phyloP scores from a whole-genome alignment of 2,888 invertebrate genomes.

The Eumerus sabulonum region DNA sequence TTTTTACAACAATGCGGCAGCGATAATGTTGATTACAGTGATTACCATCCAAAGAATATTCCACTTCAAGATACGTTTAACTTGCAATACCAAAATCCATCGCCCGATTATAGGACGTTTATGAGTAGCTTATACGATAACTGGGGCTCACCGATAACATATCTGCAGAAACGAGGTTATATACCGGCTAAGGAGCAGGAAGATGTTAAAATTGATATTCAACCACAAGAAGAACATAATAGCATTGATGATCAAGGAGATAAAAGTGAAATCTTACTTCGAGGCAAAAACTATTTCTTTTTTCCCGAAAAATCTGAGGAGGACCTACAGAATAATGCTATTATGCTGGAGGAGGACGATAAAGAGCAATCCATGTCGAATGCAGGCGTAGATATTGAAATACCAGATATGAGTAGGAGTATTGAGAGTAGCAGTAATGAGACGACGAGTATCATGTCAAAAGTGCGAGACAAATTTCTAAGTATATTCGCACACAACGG shows the following conservation, averaged over 20 bases:
- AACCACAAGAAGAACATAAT: neutral
- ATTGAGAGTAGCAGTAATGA: conserved; percentile 10
- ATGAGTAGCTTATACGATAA: conserved; percentile 34
- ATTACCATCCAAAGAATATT: conserved; percentile 41
- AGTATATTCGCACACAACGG: conserved; percentile 63
- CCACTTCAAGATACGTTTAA: conserved; percentile 12
- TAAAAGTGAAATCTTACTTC: neutral
- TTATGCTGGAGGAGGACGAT: conserved; percentile 2
- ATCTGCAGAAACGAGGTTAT: conserved; percentile 49
- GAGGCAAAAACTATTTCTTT: conserved; percentile 47
- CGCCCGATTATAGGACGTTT: conserved; percentile 28
- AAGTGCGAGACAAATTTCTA: conserved; percentile 68
- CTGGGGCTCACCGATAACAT: conserved; percentile 52
- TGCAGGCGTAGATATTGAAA: neutral
- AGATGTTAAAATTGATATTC: neutral
- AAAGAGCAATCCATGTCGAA: conserved; percentile 5
- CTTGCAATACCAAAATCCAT: conserved; percentile 23
- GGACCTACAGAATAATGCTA: conserved; percentile 27
- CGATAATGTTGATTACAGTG: conserved; percentile 45
- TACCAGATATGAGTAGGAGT: neutral
- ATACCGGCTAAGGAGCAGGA: conserved; percentile 22
- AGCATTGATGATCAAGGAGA: neutral
- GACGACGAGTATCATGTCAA: conserved; percentile 56
- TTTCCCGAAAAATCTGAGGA: conserved; percentile 34
- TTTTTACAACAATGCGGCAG: conserved; percentile 31